These are phyloP conservation scores for Trichosurus vulpecula DNA, from an alignment of 2,797 vertebrate genomes.

Conservation along the genomic window DNA sequence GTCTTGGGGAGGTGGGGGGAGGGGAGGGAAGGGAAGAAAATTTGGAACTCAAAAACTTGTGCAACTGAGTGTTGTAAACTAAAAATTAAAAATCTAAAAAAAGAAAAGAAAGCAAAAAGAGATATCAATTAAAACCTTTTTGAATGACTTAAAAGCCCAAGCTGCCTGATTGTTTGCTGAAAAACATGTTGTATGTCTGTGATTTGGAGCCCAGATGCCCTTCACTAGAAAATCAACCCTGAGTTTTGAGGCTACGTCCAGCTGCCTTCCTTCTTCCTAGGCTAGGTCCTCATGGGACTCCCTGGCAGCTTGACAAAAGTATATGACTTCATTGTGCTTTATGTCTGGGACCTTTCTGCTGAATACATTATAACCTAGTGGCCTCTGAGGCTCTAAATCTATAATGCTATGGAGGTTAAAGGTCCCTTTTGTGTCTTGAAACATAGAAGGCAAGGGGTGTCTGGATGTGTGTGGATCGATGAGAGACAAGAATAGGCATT, in stretches of 20 bases:
- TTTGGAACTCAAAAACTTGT: too few relatives aligned
- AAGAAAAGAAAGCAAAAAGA: too few relatives aligned
- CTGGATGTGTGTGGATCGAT: background rate
- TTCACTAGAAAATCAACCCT: background rate
- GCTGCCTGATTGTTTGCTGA: constrained; percentile 60
- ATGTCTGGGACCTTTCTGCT: background rate
- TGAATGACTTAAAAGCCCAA: background rate
- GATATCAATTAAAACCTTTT: background rate
- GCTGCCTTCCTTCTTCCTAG: background rate
- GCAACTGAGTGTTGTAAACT: too few relatives aligned
- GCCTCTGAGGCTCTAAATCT: background rate
- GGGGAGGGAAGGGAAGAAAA: too few relatives aligned
- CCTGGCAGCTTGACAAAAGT: background rate
- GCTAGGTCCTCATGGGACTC: constrained; percentile 11
- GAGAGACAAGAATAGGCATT: background rate
- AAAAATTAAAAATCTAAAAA: too few relatives aligned
- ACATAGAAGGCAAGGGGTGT: background rate
- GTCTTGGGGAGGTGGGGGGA: too few relatives aligned
- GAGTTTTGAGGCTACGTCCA: background rate
- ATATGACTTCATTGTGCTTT: background rate
- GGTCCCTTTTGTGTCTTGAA: background rate
- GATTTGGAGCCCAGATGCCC: constrained; percentile 51
- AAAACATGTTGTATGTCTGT: constrained; percentile 17
- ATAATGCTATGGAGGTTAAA: background rate
- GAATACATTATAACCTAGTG: background rate